These are phyloP conservation scores for Bilobella aurantiaca DNA, from an alignment of 1,140 invertebrate species.

Conservation along the genomic window DNA sequence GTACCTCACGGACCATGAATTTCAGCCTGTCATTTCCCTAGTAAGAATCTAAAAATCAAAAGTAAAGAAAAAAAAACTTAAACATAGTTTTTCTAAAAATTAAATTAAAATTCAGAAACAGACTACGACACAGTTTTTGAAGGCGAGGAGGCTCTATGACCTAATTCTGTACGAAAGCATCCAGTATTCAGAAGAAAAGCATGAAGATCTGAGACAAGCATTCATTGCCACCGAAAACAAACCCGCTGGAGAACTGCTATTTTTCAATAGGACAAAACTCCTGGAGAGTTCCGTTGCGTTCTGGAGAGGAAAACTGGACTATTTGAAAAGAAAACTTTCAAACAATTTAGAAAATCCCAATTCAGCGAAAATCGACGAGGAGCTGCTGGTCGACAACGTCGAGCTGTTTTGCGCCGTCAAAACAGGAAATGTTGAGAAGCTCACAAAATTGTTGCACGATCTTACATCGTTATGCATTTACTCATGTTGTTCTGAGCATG, in stretches of 20 bases:
- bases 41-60: too few species aligned
- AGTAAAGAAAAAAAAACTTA: too few species aligned
- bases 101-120: constrained; percentile 1
- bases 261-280: not conserved
- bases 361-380: not conserved
- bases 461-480: not conserved
- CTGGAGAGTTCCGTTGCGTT: not conserved
- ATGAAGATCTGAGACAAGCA: not conserved
- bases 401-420: not conserved
- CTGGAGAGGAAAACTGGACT: not conserved
- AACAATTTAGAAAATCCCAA: not conserved
- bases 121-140: not conserved
- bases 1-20: too few species aligned
- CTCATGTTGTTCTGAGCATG: not conserved
- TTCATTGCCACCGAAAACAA: not conserved
- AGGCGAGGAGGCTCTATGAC: not conserved
- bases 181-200: not conserved
- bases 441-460: not conserved
- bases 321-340: not conserved
- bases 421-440: not conserved
- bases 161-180: not conserved
- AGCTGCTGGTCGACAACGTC: not conserved
- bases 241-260: not conserved
- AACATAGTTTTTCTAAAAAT: too few species aligned
- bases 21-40: too few species aligned